Conservation (phyloP, 1,140 invertebrate species). For the Nylanderia fulva region DNA sequence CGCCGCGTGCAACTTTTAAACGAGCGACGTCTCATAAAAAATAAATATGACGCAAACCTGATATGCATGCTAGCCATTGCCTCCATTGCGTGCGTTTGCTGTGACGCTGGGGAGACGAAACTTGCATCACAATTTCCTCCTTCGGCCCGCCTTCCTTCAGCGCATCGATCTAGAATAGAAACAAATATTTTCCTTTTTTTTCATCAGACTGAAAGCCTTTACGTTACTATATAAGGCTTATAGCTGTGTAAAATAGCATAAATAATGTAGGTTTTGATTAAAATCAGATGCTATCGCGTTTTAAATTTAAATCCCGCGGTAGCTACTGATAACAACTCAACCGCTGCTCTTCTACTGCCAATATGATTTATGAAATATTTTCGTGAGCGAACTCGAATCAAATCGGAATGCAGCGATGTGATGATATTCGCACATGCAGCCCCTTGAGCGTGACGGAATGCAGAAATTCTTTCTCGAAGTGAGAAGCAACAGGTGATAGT, state of each 20-base stretch:
- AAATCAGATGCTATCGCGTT: background rate
- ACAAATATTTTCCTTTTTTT: background rate
- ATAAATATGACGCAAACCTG: conserved; percentile 75
- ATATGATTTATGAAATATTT: conserved; percentile 1
- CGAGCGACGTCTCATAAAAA: background rate
- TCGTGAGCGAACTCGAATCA: background rate
- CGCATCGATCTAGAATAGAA: conserved; percentile 74
- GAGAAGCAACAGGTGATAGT: conserved; percentile 49
- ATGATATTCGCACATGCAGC: background rate
- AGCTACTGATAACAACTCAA: background rate
- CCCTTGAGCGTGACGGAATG: conserved; percentile 40
- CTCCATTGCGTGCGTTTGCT: conserved; percentile 78
- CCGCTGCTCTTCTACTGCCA: background rate
- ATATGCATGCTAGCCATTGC: conserved; percentile 82
- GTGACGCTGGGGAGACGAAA: conserved; percentile 44
- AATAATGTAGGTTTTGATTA: background rate
- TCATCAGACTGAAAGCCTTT: background rate
- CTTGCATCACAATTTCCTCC: conserved; percentile 33
- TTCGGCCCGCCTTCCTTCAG: conserved; percentile 67
- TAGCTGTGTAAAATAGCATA: background rate
- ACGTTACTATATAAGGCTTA: background rate
- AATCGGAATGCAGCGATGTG: background rate
- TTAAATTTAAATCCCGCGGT: background rate
- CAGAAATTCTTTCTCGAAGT: conserved; percentile 38
- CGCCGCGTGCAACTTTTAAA: background rate